A percentile compares a stretch with the other conserved stretches of the same genome.
Evolutionary conservation across 2,113 vertebrate genomes (phyloP).

Genomic region (Eclectus roratus): DNA sequence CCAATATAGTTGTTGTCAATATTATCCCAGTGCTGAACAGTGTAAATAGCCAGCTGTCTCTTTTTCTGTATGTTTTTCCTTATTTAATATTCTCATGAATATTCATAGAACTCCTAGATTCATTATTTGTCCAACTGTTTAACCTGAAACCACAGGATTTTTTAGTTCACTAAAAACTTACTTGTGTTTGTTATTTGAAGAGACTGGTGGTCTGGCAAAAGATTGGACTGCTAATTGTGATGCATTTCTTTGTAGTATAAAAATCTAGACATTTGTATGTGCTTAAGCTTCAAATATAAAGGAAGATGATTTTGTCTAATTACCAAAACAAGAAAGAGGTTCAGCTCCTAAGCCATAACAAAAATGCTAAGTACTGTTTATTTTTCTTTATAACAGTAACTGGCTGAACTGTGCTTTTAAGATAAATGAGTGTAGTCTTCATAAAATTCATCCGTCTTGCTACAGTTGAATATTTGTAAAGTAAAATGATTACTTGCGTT

Average conservation of each 20-base stretch:
- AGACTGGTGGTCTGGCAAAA: background rate
- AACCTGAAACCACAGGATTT: background rate
- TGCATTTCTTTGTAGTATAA: background rate
- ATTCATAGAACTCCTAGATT: background rate
- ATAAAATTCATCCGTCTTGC: background rate
- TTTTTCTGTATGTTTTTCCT: background rate
- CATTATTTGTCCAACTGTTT: background rate
- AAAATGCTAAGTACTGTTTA: background rate
- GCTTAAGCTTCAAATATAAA: constrained; percentile 5
- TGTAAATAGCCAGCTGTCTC: background rate
- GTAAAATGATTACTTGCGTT: background rate
- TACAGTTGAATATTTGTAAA: background rate
- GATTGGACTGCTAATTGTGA: background rate
- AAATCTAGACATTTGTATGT: background rate
- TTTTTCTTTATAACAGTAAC: background rate
- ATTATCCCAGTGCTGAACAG: background rate
- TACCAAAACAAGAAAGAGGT: background rate
- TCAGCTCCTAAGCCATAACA: background rate
- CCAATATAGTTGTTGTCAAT: background rate
- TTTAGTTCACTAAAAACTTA: background rate
- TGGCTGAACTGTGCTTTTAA: background rate
- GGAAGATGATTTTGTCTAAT: background rate
- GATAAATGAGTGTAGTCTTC: background rate
- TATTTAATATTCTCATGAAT: background rate
- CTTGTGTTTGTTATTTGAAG: background rate